Evolutionary conservation across 2,113 vertebrate species (phyloP), one percentile per base, ranked within the genome.

Genomic region (Microtus pennsylvanicus): DNA sequence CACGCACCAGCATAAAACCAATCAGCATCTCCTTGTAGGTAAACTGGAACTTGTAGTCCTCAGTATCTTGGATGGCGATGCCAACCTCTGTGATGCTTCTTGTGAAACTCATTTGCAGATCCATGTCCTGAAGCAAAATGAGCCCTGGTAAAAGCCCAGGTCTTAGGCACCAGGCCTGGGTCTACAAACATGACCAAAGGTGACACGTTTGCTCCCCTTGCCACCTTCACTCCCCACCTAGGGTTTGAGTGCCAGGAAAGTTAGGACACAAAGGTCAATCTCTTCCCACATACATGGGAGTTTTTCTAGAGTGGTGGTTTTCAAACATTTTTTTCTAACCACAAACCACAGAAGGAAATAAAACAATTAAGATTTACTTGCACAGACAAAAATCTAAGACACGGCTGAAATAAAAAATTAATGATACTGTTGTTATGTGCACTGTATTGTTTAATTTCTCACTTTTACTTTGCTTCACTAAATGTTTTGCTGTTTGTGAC

Each of bases 41-140:
- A 67, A 97, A 97, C 78, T 91, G 96, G 78, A 97, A 97, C 21
- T 17, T 16, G 3, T 21, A 75, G 33, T 97, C 96, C 38, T 91
- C 96, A 35, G 91, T 55, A 3, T 97, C 97, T 10, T 95, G 95
- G 82, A 97, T 26, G 55, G 97, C 97, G 45, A 98, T 96, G 87
- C 92, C 19, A 9, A 97, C 95, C 65, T 98, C 97, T 26, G 95
- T 97, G 92, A 98, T 67, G 69, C 95, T 97, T 92, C 97, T 96
- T 26, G 75, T 97, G 87, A 98, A 98, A 61, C 95, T 98, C 96
- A 98, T 96, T 72, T 97, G 97, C 50, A 98, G 91, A 81, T 97
- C 97, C 58, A 98, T 96, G 78, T 98, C 97, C 97, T 98, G 92
- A 90, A 91, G 89, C 7, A 58, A 91, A 97, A 96, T 5, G 24